phyloP scores from a whole-genome alignment of 2,113 vertebrate genomes.

The Indicator indicator region DNA sequence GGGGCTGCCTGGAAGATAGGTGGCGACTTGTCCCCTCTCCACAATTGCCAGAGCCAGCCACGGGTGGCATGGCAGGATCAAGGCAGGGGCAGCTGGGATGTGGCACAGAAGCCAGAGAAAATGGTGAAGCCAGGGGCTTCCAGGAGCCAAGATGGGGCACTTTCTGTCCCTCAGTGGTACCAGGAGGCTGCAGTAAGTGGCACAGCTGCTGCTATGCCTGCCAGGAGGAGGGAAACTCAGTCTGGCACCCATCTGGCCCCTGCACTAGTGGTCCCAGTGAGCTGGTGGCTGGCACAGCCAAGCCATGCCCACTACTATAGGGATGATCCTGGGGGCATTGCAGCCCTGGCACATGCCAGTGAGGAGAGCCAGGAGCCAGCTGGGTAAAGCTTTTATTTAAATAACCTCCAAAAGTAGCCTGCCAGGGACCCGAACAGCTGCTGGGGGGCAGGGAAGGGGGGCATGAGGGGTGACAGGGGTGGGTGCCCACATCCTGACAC shows the following conservation, averaged over 20 bases:
- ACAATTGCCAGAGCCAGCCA: fast-evolving
- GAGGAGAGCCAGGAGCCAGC: background rate
- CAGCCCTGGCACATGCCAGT: no score
- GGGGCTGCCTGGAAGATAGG: no score
- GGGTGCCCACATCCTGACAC: background rate
- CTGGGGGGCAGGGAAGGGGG: background rate
- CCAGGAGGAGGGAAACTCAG: background rate
- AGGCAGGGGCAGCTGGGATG: background rate
- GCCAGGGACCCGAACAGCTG: background rate
- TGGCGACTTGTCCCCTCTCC: background rate
- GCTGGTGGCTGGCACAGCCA: background rate
- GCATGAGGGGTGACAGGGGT: background rate
- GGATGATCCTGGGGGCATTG: background rate
- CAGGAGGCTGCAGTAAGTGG: background rate
- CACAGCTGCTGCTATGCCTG: background rate
- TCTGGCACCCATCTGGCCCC: no score
- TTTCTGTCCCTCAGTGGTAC: background rate
- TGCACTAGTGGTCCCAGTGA: background rate
- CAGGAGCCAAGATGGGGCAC: no score
- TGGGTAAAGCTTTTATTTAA: conserved; percentile 53
- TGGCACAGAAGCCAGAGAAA: no score
- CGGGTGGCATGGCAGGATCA: background rate
- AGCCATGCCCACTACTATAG: background rate
- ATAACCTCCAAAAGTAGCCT: conserved; percentile 59
- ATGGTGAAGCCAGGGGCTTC: no score